Evolutionary conservation across 1,140 invertebrate genomes (phyloP).

Genomic region (Coptotermes formosanus): DNA sequence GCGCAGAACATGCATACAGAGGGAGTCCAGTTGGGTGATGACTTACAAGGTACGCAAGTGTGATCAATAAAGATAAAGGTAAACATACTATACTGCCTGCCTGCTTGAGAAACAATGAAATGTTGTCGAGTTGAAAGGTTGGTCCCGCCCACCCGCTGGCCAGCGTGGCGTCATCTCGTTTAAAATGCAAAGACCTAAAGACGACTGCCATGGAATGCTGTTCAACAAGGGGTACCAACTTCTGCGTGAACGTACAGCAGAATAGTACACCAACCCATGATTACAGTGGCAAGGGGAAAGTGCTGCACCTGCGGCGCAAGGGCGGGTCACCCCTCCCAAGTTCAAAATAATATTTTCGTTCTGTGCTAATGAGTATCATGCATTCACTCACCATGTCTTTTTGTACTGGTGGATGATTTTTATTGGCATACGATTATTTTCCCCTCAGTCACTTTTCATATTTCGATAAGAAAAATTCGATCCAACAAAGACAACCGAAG

Average conservation of each 20-base stretch:
- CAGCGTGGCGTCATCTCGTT: slow-evolving; percentile 8
- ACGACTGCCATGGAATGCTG: slow-evolving; percentile 2
- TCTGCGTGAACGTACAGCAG: not conserved
- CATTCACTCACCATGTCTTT: not conserved
- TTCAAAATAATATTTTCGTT: not conserved
- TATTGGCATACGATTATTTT: not conserved
- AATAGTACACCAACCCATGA: not conserved
- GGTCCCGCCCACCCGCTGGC: slow-evolving; percentile 6
- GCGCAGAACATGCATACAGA: not conserved
- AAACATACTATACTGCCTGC: slow-evolving; percentile 17
- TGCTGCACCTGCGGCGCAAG: not conserved
- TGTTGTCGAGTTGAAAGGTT: slow-evolving; percentile 18
- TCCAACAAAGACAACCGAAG: not conserved
- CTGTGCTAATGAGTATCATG: not conserved
- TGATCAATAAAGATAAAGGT: slow-evolving; percentile 30
- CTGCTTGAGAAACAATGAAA: slow-evolving; percentile 26
- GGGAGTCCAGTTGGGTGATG: slow-evolving; percentile 21
- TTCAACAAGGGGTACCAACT: not conserved
- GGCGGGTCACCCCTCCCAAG: not conserved
- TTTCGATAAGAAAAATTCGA: not conserved
- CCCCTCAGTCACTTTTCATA: not conserved
- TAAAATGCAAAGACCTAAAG: not conserved
- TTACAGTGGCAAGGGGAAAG: not conserved
- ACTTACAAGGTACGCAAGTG: slow-evolving; percentile 25
- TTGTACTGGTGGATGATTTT: not conserved